phyloP scores from a whole-genome alignment of 2,888 invertebrate species.

The Drymonia ruficornis region DNA sequence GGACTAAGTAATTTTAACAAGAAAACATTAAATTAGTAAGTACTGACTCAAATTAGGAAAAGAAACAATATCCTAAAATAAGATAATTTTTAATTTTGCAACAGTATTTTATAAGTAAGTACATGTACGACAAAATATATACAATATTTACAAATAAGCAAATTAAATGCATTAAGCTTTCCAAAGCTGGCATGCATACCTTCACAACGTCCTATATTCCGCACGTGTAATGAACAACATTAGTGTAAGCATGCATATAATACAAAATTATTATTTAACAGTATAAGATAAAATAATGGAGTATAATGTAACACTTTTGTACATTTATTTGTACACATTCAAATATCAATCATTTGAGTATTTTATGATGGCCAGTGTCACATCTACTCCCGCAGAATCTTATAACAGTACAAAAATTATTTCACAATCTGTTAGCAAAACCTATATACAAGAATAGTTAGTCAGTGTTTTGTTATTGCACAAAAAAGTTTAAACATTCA shows the following conservation, averaged over 20 bases:
- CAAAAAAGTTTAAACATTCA: slow-evolving; percentile 37
- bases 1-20: too few species aligned
- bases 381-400: neutral
- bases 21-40: too few species aligned
- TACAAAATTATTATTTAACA: slow-evolving; percentile 17
- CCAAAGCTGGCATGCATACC: slow-evolving; percentile 29
- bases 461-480: slow-evolving; percentile 37
- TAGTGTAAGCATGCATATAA: slow-evolving; percentile 48
- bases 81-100: too few species aligned
- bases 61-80: too few species aligned
- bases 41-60: too few species aligned
- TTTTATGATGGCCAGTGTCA: neutral
- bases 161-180: slow-evolving; percentile 5
- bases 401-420: slow-evolving; percentile 21
- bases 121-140: too few species aligned
- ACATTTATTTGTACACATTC: too few species aligned
- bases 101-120: too few species aligned
- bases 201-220: slow-evolving; percentile 34
- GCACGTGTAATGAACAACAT: slow-evolving; percentile 37
- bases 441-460: slow-evolving; percentile 37
- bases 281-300: neutral
- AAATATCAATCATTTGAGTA: too few species aligned
- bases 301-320: too few species aligned
- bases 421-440: slow-evolving; percentile 29
- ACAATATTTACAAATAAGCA: slow-evolving; percentile 16